Evolutionary conservation across 2,797 vertebrate genomes (phyloP).

Genomic region (Periophthalmus magnuspinnatus): DNA sequence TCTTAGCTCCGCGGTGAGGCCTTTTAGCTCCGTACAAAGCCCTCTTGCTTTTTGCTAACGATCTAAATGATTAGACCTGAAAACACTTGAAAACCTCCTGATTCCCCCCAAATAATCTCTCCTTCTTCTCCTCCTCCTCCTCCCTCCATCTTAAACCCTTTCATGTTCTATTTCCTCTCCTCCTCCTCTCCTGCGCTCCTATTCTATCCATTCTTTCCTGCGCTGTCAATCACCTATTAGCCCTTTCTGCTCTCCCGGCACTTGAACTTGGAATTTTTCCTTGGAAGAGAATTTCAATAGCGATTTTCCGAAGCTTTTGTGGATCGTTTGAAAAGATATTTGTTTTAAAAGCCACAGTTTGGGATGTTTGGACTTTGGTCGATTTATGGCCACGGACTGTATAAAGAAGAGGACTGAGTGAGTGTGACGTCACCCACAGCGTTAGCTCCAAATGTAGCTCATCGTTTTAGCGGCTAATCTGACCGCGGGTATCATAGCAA

Average conservation of each 20-base stretch:
- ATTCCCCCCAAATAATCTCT: conserved; percentile 57
- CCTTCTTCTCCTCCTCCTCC: conserved; percentile 52
- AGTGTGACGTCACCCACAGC: too few species aligned
- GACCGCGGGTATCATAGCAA: too few species aligned
- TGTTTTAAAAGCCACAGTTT: conserved; percentile 42
- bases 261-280: conserved; percentile 70
- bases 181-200: conserved; percentile 49
- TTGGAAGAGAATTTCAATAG: conserved; percentile 30
- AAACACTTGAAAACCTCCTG: conserved; percentile 62
- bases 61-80: conserved; percentile 83
- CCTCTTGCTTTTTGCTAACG: conserved; percentile 87
- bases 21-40: conserved; percentile 85
- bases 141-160: conserved; percentile 28
- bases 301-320: conserved; percentile 48
- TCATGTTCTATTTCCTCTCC: conserved; percentile 64
- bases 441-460: too few species aligned
- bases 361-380: too few species aligned
- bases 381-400: too few species aligned
- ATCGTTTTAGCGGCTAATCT: too few species aligned
- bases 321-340: conserved; percentile 51
- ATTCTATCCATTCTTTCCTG: conserved; percentile 64
- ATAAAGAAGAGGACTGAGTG: too few species aligned
- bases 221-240: conserved; percentile 69
- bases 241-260: conserved; percentile 64
- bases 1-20: conserved; percentile 78